Evolutionary conservation across 2,797 vertebrate genomes (phyloP), one percentile per base, ranked within the genome.

Genomic region (Heteromormyrus szaboi): DNA sequence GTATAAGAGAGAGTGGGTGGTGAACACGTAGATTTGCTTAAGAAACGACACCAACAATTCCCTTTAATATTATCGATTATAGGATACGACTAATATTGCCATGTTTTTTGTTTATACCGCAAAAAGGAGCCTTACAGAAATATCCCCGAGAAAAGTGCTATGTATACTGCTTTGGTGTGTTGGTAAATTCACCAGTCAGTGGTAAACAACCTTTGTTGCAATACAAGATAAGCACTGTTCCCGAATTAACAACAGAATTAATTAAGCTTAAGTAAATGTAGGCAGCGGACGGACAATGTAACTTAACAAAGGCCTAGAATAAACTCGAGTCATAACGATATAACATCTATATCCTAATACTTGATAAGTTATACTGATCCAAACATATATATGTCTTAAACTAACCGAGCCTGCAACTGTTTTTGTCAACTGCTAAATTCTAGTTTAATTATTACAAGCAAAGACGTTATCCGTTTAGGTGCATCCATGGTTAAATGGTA

Each of bases 191-290:
- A 62, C 25, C 22, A 53, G 79, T 46, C 56, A 85, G 22, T 37
- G 54, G 41, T 84, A 88, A 88, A 88, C 76, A 81, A 81, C 76
- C 76, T 83, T 65, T 65, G 76, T 81, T 46, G 56, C 46, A 88
- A 88, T 44, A 62, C 88, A 59, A 85, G 88, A 81, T 46, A 88
- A 72, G 33, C 54, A 62, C 37, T 62, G 53, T 83, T 84, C 46
- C 48, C 22, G 22, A 88, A 88, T 81, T 81, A 46, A 88, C 79
- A 29, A 41, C 29, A n/a, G 5, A 25, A 6, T 89, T 84, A 41
- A 22, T 14, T 85, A 51, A 17, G 29, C 14, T 19, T 85, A 25
- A 11, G 85, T 37, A 25, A 86, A 51, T 54, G 25, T 51, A 53
- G 50, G 44, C 53, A 14, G 22, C 12, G 22, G 44, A 29, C 33